Base-by-base conservation (phyloP, 2,797 vertebrate genomes). In the Phoebastria nigripes region DNA sequence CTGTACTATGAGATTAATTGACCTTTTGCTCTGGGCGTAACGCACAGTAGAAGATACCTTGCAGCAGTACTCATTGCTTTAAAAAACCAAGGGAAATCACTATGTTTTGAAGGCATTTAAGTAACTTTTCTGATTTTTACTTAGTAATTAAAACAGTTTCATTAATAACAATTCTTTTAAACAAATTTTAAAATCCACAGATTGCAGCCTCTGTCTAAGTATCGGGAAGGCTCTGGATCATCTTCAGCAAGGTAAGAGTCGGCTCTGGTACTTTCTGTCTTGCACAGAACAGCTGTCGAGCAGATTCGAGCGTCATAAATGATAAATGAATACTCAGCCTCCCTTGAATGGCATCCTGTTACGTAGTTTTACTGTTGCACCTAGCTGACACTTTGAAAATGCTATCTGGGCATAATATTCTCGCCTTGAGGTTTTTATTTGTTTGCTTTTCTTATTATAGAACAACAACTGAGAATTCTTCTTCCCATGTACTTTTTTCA, bases 121-220 rank as follows among this genome's bases (percentile, higher is more conserved):
- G 21, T 71, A 78, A 59, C 11, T 88, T 91, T 25, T 77, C 10
- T 85, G 24, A 22, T 56, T 89, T 92, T 89, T 82, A 33, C 28
- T 52, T 33, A 8, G 5, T 67, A 67, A 80, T 58, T 63, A 26
- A 73, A 87, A 5, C 2, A 7, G 26, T 65, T 84, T 83, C 4
- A 25, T 85, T 82, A 78, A 31, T 95, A 85, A 92, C 2, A 8
- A 29, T 33, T n/a, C 9, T 82, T 82, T 49, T 31, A 58, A 93
- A 87, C 25, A 47, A 83, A 89, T 78, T 93, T 89, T 96, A 19
- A 88, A 89, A 92, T 90, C 74, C 70, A 77, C 96, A 97, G 97
- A 46, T 94, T 87, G 58, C 84, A 72, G 29, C 69, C 44, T 94
- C 67, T 65, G 1, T 89, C 61, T 96, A 56, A 92, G 37, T 81